These are phyloP conservation scores for Anthoscopus minutus DNA, from an alignment of 2,113 vertebrate species.

Conservation along the genomic window DNA sequence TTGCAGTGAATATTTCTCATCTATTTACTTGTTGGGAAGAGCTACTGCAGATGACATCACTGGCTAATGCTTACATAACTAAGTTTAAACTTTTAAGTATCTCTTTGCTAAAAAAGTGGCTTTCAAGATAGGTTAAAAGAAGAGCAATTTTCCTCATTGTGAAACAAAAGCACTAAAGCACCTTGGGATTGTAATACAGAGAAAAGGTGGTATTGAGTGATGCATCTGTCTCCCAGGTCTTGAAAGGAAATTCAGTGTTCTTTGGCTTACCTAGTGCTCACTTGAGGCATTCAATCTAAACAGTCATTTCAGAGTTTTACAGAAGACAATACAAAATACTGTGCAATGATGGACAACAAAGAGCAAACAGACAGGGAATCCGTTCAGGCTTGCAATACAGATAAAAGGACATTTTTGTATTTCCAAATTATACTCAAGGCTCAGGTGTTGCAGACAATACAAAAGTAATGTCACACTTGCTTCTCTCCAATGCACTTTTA, in stretches of 20 bases:
- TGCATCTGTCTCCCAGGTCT: background rate
- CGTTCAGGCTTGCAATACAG: slow-evolving; percentile 5
- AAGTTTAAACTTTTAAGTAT: background rate
- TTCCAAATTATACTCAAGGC: slow-evolving; percentile 26
- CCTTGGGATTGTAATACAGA: background rate
- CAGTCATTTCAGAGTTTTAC: background rate
- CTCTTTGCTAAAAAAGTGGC: background rate
- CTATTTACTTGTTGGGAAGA: background rate
- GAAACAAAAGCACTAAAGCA: slow-evolving; percentile 21
- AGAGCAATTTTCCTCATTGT: background rate
- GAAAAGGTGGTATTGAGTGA: background rate
- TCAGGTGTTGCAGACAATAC: slow-evolving; percentile 28
- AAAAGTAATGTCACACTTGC: slow-evolving; percentile 19
- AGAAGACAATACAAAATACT: background rate
- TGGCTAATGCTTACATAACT: background rate
- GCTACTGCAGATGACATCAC: fast-evolving
- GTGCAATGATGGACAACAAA: background rate
- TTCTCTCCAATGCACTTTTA: slow-evolving; percentile 25
- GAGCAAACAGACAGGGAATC: background rate
- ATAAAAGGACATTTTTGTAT: slow-evolving; percentile 38
- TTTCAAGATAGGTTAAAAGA: background rate
- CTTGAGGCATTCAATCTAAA: slow-evolving; percentile 6
- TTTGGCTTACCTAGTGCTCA: background rate
- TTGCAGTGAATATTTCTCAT: background rate
- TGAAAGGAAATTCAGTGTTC: background rate